Conservation (phyloP, 2,888 invertebrate genomes). For the Cataglyphis livida region DNA sequence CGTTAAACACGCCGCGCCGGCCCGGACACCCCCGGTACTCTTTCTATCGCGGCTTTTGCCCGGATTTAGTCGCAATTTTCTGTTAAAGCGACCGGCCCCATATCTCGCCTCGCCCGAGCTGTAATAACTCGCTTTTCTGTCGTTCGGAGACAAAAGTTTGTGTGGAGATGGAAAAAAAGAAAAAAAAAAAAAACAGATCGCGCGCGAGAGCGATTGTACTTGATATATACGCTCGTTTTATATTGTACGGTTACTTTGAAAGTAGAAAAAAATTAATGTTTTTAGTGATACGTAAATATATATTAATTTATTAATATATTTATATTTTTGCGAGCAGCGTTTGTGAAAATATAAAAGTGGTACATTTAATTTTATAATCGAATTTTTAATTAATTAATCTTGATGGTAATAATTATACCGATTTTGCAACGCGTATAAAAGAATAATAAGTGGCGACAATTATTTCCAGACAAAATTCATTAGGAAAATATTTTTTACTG, state of each 20-base stretch:
- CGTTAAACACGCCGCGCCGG: slow-evolving; percentile 63
- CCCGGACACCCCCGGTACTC: not conserved
- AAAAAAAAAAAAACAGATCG: not conserved
- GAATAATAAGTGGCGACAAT: not conserved
- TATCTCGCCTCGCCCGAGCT: slow-evolving; percentile 28
- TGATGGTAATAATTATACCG: not conserved
- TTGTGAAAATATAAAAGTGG: not conserved
- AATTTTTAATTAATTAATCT: slow-evolving; percentile 20
- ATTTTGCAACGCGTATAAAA: not conserved
- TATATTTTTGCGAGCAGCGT: not conserved
- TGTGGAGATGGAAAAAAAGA: not conserved
- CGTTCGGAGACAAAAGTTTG: slow-evolving; percentile 17
- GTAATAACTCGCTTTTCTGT: slow-evolving; percentile 51
- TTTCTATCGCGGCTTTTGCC: slow-evolving; percentile 29
- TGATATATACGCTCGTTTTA: not conserved
- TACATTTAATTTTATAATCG: not conserved
- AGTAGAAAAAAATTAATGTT: not conserved
- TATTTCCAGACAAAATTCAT: not conserved
- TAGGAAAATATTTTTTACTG: not conserved
- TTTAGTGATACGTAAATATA: not conserved
- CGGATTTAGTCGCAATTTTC: slow-evolving; percentile 53
- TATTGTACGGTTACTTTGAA: not conserved
- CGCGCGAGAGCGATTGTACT: not conserved
- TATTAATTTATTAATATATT: not conserved
- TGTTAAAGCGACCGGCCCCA: slow-evolving; percentile 30